Evolutionary conservation across 2,797 vertebrate genomes (phyloP).

Genomic region (Acipenser transmontanus): DNA sequence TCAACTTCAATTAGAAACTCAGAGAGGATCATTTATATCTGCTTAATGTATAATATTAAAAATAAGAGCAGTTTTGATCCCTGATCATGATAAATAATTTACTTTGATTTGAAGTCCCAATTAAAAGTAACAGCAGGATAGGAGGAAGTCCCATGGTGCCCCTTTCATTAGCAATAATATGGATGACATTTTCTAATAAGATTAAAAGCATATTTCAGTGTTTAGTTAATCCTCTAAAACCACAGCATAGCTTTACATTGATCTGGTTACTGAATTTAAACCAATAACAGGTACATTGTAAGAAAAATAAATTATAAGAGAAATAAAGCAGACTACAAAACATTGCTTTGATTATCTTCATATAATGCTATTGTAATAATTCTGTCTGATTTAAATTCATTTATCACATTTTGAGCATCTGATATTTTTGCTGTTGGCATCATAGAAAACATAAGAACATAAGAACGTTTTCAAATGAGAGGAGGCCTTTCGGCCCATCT

Average conservation of each 20-base stretch:
- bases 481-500: no score
- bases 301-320: no score
- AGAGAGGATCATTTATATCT: conserved; percentile 23
- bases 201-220: conserved; percentile 25
- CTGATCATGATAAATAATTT: conserved; percentile 62
- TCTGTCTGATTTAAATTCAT: no score
- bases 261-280: no score
- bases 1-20: conserved; percentile 32
- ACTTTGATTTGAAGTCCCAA: conserved; percentile 55
- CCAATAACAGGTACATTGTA: no score
- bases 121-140: conserved; percentile 57
- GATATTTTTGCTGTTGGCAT: no score
- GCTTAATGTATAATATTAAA: conserved; percentile 36
- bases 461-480: no score
- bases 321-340: no score
- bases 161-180: conserved; percentile 57
- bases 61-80: conserved; percentile 21
- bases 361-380: no score
- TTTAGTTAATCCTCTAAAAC: conserved; percentile 25
- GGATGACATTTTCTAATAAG: conserved; percentile 53
- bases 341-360: no score
- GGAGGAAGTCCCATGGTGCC: conserved; percentile 50
- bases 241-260: neutral
- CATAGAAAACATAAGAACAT: no score
- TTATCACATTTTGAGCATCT: no score